Evolutionary conservation across 2,797 vertebrate species (phyloP).

Genomic region (Oryzias dopingdopingensis): DNA sequence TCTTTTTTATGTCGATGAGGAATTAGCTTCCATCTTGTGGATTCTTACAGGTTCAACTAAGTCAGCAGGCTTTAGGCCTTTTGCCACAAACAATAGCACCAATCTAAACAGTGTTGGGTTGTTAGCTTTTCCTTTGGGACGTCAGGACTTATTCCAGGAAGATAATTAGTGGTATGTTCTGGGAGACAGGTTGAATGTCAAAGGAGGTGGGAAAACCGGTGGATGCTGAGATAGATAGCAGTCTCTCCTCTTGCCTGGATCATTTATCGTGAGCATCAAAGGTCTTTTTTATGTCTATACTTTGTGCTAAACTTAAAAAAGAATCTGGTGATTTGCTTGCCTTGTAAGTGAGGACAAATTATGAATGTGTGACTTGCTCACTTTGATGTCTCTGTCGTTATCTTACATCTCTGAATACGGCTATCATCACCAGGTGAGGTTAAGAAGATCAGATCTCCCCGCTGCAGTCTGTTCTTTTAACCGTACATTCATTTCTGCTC

Average conservation of each 20-base stretch:
- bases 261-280: slow-evolving; percentile 29
- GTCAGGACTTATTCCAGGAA: slow-evolving; percentile 29
- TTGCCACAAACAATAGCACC: slow-evolving; percentile 8
- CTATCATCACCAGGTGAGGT: slow-evolving; percentile 31
- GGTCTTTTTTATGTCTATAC: slow-evolving; percentile 25
- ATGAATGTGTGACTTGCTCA: slow-evolving; percentile 20
- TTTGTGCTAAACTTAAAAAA: slow-evolving; percentile 35
- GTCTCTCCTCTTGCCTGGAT: slow-evolving; percentile 9
- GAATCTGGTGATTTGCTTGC: slow-evolving; percentile 26
- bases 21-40: slow-evolving; percentile 3
- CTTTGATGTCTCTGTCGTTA: slow-evolving; percentile 41
- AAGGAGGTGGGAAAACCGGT: slow-evolving; percentile 4
- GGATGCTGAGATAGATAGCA: background rate
- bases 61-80: slow-evolving; percentile 1
- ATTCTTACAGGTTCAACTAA: background rate
- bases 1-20: background rate
- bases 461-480: slow-evolving; percentile 12
- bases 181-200: slow-evolving; percentile 9
- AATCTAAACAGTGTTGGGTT: slow-evolving; percentile 18
- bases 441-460: slow-evolving; percentile 29
- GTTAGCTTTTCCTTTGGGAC: slow-evolving; percentile 33
- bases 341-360: slow-evolving; percentile 55
- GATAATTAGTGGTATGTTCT: slow-evolving; percentile 40
- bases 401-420: slow-evolving; percentile 21
- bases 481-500: slow-evolving; percentile 6